These are phyloP conservation scores for Numida meleagris DNA, from an alignment of 2,113 vertebrate species.

Conservation along the genomic window DNA sequence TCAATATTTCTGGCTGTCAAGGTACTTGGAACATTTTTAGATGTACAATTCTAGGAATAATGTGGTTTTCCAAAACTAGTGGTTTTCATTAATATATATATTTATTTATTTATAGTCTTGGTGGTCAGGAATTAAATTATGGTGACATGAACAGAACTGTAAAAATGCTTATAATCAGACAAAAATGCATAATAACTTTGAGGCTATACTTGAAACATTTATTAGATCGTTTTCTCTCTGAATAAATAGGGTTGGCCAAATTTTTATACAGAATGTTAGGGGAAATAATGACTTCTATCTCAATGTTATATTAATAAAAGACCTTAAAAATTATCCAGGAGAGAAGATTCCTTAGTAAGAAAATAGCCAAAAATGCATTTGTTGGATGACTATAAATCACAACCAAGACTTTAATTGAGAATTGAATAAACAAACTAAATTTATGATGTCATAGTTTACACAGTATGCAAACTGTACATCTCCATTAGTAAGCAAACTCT, in stretches of 20 bases:
- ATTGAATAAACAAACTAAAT: background rate
- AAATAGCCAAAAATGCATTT: background rate
- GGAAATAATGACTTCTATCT: background rate
- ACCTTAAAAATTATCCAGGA: background rate
- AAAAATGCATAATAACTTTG: background rate
- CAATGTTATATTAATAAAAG: background rate
- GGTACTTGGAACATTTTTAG: background rate
- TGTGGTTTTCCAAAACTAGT: background rate
- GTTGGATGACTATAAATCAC: background rate
- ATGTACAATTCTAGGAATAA: background rate
- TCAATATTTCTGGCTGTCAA: background rate
- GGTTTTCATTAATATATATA: background rate
- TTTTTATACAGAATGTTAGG: background rate
- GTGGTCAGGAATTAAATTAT: background rate
- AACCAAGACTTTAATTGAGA: background rate
- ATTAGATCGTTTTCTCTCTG: background rate
- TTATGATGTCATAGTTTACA: background rate
- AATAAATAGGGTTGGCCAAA: background rate
- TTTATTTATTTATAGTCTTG: background rate
- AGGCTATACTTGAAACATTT: background rate
- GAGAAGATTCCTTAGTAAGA: background rate
- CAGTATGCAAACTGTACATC: background rate
- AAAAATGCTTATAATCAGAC: background rate
- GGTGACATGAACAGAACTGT: background rate
- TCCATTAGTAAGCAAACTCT: background rate